phyloP scores from a whole-genome alignment of 2,888 invertebrate species.

The Diadromus collaris region DNA sequence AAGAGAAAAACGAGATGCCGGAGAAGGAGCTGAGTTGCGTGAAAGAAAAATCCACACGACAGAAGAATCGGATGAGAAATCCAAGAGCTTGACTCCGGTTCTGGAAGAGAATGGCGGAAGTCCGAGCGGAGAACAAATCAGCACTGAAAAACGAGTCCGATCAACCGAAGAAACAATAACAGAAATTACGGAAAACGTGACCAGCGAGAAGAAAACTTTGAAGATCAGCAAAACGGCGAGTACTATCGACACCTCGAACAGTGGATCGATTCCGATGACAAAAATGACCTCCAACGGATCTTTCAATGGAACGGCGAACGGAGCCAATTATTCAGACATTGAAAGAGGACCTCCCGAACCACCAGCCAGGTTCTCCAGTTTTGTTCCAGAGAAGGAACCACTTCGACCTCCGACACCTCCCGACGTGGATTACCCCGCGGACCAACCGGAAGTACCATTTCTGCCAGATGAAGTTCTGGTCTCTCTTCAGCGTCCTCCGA shows the following conservation, averaged over 20 bases:
- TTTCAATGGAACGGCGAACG: constrained; percentile 26
- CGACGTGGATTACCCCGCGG: constrained; percentile 64
- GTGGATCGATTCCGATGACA: neutral
- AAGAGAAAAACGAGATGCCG: constrained; percentile 76
- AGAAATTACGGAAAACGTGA: constrained; percentile 40
- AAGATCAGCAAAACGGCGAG: too few species aligned
- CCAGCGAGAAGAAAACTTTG: constrained; percentile 39
- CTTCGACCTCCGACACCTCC: constrained; percentile 64
- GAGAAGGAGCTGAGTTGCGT: constrained; percentile 31
- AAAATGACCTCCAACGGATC: constrained; percentile 10
- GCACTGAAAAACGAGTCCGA: constrained; percentile 22
- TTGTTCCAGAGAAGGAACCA: constrained; percentile 63
- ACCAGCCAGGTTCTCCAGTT: constrained; percentile 65
- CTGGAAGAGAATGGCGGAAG: constrained; percentile 7
- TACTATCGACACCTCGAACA: too few species aligned
- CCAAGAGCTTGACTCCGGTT: neutral
- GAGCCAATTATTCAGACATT: neutral
- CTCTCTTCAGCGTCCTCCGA: constrained; percentile 55
- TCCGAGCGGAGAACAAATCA: neutral
- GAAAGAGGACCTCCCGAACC: constrained; percentile 54
- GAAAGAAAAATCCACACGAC: constrained; percentile 21
- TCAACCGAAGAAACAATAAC: constrained; percentile 30
- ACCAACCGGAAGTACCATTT: constrained; percentile 64
- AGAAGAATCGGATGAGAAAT: constrained; percentile 9
- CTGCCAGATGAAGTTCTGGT: constrained; percentile 57